Evolutionary conservation across 53 echinoderm and acorn worm genomes (phyloP), one percentile per base, ranked within the genome.

Genomic region (Paelopatides confundens): DNA sequence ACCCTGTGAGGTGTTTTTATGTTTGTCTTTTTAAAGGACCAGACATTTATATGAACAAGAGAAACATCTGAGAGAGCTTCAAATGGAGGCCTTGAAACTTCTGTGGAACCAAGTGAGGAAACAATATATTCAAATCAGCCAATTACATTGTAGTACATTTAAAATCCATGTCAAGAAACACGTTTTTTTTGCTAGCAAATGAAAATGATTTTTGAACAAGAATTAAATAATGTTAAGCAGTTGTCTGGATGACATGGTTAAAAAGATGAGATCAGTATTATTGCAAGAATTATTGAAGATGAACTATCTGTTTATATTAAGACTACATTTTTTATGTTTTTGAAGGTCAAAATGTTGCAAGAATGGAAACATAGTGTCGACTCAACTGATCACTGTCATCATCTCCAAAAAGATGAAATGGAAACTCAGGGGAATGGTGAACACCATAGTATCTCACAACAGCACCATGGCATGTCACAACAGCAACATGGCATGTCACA

Each of bases 281-380:
- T n/a, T n/a, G n/a, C n/a, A n/a, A n/a, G n/a, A n/a, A n/a, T n/a
- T n/a, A n/a, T n/a, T n/a, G n/a, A n/a, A n/a, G n/a, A n/a, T n/a
- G n/a, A n/a, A n/a, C n/a, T n/a, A n/a, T n/a, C n/a, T n/a, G n/a
- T n/a, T n/a, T n/a, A n/a, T n/a, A n/a, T n/a, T n/a, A n/a, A n/a
- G n/a, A n/a, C n/a, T n/a, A n/a, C n/a, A n/a, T n/a, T n/a, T n/a
- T n/a, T n/a, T n/a, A 46, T 11, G 23, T 54, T n/a, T 89, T 50
- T 32, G 6, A 69, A 96, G 96, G 96, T 96, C 40, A 92, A 94
- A 82, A 94, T 94, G 28, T 62, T 96, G 12, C 96, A 96, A 69
- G 94, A 96, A 47, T 96, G 96, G 96, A 96, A 94, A 86, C 92
- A 96, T 23, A 92, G 94, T 31, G 86, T 95, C 33, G 95, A 95